Conservation (phyloP, 2,113 vertebrate species). For the Enhydra lutris region DNA sequence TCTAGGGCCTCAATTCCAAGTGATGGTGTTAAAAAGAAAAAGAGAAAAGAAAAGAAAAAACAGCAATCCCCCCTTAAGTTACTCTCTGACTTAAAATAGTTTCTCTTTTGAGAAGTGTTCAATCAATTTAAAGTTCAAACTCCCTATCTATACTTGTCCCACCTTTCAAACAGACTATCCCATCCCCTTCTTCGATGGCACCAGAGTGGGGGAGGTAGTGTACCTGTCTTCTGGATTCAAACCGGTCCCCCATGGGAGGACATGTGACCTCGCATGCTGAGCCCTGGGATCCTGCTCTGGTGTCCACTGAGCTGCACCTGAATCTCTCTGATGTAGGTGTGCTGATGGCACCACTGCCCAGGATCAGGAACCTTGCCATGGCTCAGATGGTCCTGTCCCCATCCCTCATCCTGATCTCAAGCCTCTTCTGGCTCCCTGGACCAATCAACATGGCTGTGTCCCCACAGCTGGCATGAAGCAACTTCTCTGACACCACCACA, state of each 20-base stretch:
- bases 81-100: slow-evolving; percentile 47
- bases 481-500: neutral
- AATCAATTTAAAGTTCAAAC: slow-evolving; percentile 23
- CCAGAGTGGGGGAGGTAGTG: neutral
- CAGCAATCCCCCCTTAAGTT: slow-evolving; percentile 19
- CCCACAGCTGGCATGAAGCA: neutral
- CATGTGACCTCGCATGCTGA: neutral
- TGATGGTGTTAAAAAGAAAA: neutral
- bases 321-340: neutral
- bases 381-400: neutral
- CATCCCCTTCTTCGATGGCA: no score
- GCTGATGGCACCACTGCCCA: neutral
- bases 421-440: neutral
- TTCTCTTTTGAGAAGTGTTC: slow-evolving; percentile 22
- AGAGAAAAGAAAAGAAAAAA: neutral
- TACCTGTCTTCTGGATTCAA: neutral
- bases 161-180: neutral
- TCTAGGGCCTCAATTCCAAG: neutral
- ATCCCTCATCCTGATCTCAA: neutral
- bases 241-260: neutral
- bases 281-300: neutral
- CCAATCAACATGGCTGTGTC: neutral
- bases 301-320: neutral
- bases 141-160: neutral
- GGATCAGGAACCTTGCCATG: neutral